phyloP scores from a whole-genome alignment of 2,797 vertebrate species.

The Gadopsis marmoratus region DNA sequence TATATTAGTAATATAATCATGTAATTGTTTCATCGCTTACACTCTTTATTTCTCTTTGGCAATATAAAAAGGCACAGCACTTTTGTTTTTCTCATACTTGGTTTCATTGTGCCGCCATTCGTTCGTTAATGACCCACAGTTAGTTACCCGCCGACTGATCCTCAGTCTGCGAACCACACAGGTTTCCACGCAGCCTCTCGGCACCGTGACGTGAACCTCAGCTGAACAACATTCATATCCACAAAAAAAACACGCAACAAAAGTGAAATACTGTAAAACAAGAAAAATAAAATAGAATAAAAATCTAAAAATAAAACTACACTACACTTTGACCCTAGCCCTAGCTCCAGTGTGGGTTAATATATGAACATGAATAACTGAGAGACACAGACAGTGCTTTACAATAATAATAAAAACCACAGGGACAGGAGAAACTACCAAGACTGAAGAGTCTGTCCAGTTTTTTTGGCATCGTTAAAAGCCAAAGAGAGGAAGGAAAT shows the following conservation, averaged over 20 bases:
- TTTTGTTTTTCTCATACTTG: neutral
- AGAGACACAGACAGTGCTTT: slow-evolving; percentile 81
- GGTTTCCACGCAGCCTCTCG: slow-evolving; percentile 45
- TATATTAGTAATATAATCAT: neutral
- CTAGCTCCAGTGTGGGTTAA: slow-evolving; percentile 87
- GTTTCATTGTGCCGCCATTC: neutral
- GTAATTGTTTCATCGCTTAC: slow-evolving; percentile 13
- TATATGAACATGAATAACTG: slow-evolving; percentile 74
- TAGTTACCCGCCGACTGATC: slow-evolving; percentile 10
- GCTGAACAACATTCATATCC: slow-evolving; percentile 75
- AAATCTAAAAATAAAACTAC: slow-evolving; percentile 64
- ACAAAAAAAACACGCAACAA: slow-evolving; percentile 50
- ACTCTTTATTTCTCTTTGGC: slow-evolving; percentile 40
- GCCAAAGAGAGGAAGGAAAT: slow-evolving; percentile 26
- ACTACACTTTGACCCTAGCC: slow-evolving; percentile 71
- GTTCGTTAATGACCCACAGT: slow-evolving; percentile 21
- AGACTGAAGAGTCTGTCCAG: slow-evolving; percentile 49
- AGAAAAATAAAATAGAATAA: slow-evolving; percentile 67
- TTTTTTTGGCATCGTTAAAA: slow-evolving; percentile 45
- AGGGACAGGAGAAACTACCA: slow-evolving; percentile 47
- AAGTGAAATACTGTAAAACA: slow-evolving; percentile 40
- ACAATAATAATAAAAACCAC: slow-evolving; percentile 70
- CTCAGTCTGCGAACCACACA: slow-evolving; percentile 40
- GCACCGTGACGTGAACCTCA: slow-evolving; percentile 59
- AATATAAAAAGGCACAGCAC: slow-evolving; percentile 21